phyloP scores from a whole-genome alignment of 2,888 invertebrate species.

The Calliphora vomitoria region DNA sequence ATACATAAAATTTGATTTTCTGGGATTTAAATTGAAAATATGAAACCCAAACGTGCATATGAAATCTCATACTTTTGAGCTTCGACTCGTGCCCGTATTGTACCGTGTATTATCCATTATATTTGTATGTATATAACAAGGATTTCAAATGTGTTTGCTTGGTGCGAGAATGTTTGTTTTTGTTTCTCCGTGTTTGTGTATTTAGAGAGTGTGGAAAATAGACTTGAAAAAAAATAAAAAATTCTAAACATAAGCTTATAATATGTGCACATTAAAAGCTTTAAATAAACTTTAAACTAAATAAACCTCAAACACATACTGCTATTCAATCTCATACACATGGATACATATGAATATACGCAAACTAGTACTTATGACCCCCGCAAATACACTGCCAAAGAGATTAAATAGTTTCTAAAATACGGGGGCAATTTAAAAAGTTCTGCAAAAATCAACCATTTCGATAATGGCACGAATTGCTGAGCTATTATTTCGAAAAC shows the following conservation, averaged over 20 bases:
- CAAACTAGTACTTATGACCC: not conserved
- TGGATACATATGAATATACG: not conserved
- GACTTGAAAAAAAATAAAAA: not conserved
- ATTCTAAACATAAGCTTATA: slow-evolving; percentile 42
- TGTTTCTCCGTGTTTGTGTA: not conserved
- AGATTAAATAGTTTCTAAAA: not conserved
- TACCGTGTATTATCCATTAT: slow-evolving; percentile 24
- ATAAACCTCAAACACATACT: slow-evolving; percentile 20
- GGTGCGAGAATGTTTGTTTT: not conserved
- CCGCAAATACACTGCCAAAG: not conserved
- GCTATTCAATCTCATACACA: not conserved
- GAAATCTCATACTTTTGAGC: slow-evolving; percentile 20
- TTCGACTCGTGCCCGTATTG: slow-evolving; percentile 8
- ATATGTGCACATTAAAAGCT: slow-evolving; percentile 59
- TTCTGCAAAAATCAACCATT: too few species aligned
- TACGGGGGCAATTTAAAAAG: too few species aligned
- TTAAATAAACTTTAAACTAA: slow-evolving; percentile 43
- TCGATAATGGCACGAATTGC: not conserved
- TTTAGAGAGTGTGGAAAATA: slow-evolving; percentile 25
- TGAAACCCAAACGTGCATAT: slow-evolving; percentile 50
- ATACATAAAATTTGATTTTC: slow-evolving; percentile 66
- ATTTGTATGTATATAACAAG: not conserved
- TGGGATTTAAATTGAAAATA: slow-evolving; percentile 66
- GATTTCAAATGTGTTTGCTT: slow-evolving; percentile 1
- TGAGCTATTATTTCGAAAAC: not conserved